Conservation (phyloP, 2,797 vertebrate genomes). For the Pipistrellus kuhlii region DNA sequence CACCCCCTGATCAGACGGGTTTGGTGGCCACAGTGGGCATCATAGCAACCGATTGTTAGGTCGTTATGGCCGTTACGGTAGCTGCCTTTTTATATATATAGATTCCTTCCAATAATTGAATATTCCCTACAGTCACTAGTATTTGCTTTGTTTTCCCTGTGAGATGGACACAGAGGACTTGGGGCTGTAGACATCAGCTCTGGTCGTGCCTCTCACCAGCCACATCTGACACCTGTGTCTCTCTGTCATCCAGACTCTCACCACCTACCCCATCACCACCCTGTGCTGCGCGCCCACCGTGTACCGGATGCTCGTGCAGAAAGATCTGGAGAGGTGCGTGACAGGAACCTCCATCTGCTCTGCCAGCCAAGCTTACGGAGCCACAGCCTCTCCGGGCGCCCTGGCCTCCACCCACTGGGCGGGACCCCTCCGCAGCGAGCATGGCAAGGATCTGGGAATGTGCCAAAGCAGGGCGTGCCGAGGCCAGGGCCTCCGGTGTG, state of each 20-base stretch:
- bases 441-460: not conserved
- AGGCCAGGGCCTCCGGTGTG: too few relatives aligned
- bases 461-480: not conserved
- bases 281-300: conserved; percentile 88
- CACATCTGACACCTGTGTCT: conserved; percentile 36
- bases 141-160: not conserved
- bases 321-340: conserved; percentile 87
- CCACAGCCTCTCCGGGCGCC: not conserved
- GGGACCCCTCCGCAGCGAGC: not conserved
- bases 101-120: conserved; percentile 1
- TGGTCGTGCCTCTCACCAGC: not conserved
- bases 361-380: not conserved
- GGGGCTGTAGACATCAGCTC: not conserved
- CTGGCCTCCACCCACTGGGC: not conserved
- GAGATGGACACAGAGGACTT: not conserved
- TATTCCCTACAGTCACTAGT: not conserved
- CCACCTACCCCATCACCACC: conserved; percentile 87
- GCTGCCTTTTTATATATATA: not conserved
- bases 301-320: conserved; percentile 89
- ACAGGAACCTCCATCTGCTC: not conserved
- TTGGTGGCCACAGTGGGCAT: too few relatives aligned
- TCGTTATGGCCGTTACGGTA: too few relatives aligned
- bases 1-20: too few relatives aligned
- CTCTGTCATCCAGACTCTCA: conserved; percentile 84
- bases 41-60: too few relatives aligned